Conservation (phyloP, 2,888 invertebrate genomes). For the Geotrupes spiniger region DNA sequence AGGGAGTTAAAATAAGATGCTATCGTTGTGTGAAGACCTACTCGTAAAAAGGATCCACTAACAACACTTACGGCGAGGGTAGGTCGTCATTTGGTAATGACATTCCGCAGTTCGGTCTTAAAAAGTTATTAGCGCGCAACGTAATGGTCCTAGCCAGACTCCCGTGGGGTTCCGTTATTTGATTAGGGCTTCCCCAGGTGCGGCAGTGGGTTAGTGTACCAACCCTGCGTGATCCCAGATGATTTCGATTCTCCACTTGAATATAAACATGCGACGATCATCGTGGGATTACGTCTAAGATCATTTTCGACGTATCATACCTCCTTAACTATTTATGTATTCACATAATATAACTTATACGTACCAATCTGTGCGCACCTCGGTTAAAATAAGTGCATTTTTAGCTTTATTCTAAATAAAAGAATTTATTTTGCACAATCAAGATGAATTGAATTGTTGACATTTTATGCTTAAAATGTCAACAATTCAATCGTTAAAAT, state of each 20-base stretch:
- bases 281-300: conserved; percentile 13
- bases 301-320: conserved; percentile 17
- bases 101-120: conserved; percentile 39
- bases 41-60: conserved; percentile 37
- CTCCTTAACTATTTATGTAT: conserved; percentile 13
- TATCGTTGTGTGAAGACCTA: conserved; percentile 29
- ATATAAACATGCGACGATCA: conserved; percentile 5
- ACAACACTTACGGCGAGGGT: conserved; percentile 35
- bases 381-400: too few relatives aligned
- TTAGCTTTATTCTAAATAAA: too few relatives aligned
- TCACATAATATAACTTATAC: background rate
- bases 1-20: conserved; percentile 22
- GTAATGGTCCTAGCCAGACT: conserved; percentile 29
- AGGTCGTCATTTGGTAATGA: conserved; percentile 43
- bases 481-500: too few relatives aligned
- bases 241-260: conserved; percentile 10
- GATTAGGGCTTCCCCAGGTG: conserved; percentile 41
- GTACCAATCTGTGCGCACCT: too few relatives aligned
- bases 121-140: conserved; percentile 43
- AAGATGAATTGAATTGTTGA: too few relatives aligned
- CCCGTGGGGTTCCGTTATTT: conserved; percentile 34
- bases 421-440: too few relatives aligned
- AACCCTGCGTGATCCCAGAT: conserved; percentile 18
- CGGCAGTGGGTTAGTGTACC: conserved; percentile 22
- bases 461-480: too few relatives aligned